These are phyloP conservation scores for Hydraecia micacea DNA, from an alignment of 2,888 invertebrate genomes.

Conservation along the genomic window DNA sequence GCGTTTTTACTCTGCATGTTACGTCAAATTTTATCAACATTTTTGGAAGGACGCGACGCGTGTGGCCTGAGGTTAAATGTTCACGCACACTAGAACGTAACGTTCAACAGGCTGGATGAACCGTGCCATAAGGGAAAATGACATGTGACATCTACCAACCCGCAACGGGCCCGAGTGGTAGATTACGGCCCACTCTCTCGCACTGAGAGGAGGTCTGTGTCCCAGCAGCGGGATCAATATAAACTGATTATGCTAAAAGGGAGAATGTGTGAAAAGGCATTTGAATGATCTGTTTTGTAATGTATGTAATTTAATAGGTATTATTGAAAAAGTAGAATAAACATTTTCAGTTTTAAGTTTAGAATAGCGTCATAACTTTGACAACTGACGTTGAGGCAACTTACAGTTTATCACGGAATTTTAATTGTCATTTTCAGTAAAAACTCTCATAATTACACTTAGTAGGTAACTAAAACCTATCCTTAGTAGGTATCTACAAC, in stretches of 20 bases:
- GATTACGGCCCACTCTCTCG: no score
- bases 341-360: not conserved
- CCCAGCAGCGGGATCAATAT: no score
- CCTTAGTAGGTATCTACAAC: no score
- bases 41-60: slow-evolving; percentile 12
- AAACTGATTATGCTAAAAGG: no score
- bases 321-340: not conserved
- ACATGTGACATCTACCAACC: no score
- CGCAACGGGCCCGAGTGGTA: no score
- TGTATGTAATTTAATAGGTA: not conserved
- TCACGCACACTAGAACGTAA: not conserved
- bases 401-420: not conserved
- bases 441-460: no score
- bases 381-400: not conserved
- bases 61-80: not conserved
- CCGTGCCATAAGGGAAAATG: no score
- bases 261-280: not conserved
- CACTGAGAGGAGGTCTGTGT: no score
- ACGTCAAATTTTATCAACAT: slow-evolving; percentile 41
- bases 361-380: not conserved
- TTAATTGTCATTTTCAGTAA: not conserved
- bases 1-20: slow-evolving; percentile 2
- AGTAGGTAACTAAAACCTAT: no score
- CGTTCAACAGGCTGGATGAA: slow-evolving; percentile 14
- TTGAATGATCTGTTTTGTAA: not conserved